Evolutionary conservation across 2,113 vertebrate species (phyloP).

Genomic region (Platysteira castanea): DNA sequence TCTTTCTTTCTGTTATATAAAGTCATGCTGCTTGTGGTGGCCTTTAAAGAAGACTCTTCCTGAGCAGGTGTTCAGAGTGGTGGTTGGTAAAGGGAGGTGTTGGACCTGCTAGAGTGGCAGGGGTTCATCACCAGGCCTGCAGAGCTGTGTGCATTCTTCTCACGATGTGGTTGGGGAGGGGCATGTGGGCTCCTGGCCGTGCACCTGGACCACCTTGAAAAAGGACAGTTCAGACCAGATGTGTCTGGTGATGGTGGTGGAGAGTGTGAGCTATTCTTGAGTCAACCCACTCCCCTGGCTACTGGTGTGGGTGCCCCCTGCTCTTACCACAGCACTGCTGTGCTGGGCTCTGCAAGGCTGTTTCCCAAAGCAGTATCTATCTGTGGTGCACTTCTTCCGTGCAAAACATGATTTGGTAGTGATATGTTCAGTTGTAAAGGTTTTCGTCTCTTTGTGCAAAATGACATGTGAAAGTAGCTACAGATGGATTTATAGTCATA

Average conservation of each 20-base stretch:
- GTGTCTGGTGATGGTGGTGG: background rate
- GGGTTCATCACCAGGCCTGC: background rate
- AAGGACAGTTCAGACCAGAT: background rate
- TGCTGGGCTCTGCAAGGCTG: background rate
- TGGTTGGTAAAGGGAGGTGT: background rate
- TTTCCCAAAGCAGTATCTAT: background rate
- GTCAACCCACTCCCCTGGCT: fast-evolving
- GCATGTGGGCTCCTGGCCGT: background rate
- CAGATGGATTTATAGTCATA: background rate
- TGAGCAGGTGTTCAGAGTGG: background rate
- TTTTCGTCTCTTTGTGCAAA: background rate
- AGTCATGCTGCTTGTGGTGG: background rate
- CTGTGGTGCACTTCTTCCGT: background rate
- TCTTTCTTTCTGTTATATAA: background rate
- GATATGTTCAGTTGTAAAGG: background rate
- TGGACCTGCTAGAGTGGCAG: background rate
- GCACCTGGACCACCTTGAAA: background rate
- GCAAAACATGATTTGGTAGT: background rate
- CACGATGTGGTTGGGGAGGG: fast-evolving
- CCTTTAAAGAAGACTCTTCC: background rate
- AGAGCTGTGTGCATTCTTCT: background rate
- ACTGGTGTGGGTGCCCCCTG: background rate
- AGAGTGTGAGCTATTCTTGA: background rate
- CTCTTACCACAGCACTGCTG: background rate
- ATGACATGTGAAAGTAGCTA: background rate